phyloP scores from a whole-genome alignment of 92 coral and sea anemone species.

The Phymanthus crucifer region DNA sequence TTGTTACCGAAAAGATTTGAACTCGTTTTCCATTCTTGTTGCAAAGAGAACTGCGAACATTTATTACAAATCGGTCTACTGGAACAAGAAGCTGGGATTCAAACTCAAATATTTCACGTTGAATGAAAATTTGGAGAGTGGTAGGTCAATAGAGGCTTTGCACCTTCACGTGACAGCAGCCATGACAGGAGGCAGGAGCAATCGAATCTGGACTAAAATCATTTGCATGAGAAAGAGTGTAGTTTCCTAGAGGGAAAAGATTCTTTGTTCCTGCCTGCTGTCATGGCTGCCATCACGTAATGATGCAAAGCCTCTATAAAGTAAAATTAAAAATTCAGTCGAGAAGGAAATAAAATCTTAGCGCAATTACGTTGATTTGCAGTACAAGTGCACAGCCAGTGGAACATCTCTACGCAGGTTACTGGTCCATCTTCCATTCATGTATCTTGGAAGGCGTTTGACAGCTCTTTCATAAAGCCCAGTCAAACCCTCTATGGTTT shows the following conservation, averaged over 20 bases:
- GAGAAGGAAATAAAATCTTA: neutral
- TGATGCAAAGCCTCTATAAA: too few relatives aligned
- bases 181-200: too few relatives aligned
- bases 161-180: too few relatives aligned
- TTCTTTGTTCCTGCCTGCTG: too few relatives aligned
- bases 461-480: neutral
- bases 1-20: neutral
- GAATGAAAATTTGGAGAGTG: neutral
- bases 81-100: neutral
- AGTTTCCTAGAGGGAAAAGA: too few relatives aligned
- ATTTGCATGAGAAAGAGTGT: too few relatives aligned
- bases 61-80: slow-evolving; percentile 3
- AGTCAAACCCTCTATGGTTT: neutral
- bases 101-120: neutral
- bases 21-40: neutral
- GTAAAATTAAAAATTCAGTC: too few relatives aligned
- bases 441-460: neutral
- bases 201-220: too few relatives aligned
- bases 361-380: neutral
- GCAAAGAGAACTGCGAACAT: neutral
- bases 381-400: neutral
- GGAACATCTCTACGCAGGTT: neutral
- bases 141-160: neutral
- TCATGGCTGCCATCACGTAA: too few relatives aligned
- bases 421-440: neutral